Evolutionary conservation across 2,888 invertebrate species (phyloP).

Genomic region (Oscheius myriophilus): DNA sequence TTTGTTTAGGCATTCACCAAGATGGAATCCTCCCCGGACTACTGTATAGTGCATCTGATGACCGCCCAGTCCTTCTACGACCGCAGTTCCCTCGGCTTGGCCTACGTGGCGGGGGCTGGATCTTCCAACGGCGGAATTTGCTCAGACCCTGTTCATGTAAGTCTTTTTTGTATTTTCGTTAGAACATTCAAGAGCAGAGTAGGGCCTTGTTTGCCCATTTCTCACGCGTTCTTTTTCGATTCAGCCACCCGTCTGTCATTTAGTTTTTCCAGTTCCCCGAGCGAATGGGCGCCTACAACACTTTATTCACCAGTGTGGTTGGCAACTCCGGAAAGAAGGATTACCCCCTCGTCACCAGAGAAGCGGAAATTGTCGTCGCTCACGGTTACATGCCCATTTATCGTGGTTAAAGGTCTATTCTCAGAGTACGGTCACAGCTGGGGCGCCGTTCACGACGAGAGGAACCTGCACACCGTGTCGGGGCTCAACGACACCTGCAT

Average conservation of each 20-base stretch:
- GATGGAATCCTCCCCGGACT: conserved; percentile 39
- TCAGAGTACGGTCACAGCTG: conserved; percentile 48
- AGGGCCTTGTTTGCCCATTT: too few species aligned
- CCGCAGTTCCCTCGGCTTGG: conserved; percentile 5
- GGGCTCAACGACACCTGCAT: conserved; percentile 33
- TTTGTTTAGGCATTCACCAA: conserved; percentile 37
- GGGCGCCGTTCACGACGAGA: conserved; percentile 37
- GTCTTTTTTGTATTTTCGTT: neutral
- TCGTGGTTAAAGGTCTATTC: conserved; percentile 4
- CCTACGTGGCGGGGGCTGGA: conserved; percentile 12
- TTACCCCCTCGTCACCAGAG: conserved; percentile 44
- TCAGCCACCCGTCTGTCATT: neutral
- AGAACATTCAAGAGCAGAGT: too few species aligned
- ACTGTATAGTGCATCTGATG: conserved; percentile 45
- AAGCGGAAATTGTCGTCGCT: conserved; percentile 45
- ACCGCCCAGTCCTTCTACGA: conserved; percentile 39
- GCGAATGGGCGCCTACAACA: conserved; percentile 31
- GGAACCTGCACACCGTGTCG: neutral
- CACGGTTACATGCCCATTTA: too few species aligned
- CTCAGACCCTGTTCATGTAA: neutral
- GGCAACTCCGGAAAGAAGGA: conserved; percentile 32
- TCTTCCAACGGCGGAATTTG: conserved; percentile 17
- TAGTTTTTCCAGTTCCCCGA: neutral
- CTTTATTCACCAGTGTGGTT: conserved; percentile 36
- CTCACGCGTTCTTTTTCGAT: neutral